Evolutionary conservation across 2,888 invertebrate genomes (phyloP), one percentile per base, ranked within the genome.

Genomic region (Heliconius ethilla): DNA sequence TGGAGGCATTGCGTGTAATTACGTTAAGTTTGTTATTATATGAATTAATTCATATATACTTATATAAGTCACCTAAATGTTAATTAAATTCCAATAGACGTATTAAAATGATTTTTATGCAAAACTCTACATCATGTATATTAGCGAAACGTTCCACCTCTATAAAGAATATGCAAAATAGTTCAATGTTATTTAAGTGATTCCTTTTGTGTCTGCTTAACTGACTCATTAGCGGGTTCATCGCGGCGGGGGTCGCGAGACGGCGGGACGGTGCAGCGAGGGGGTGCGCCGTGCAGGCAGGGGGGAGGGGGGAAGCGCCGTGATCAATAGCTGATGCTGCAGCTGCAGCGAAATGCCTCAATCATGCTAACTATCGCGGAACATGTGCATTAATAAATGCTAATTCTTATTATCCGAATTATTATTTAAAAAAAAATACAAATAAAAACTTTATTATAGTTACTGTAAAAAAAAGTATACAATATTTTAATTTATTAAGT

Each of bases 321-420:
- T 74, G 65, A 74, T 91, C 91, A 89, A 91, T 91, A 91, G 89
- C 86, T 82, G 81, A 83, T 90, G 89, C 90, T 90, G 89, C 90
- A 89, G 88, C 86, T 87, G 89, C 88, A 87, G 81, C 82, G 70
- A 66, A 40, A 45, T 22, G 65, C 37, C 27, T 73, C 51, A 66
- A 77, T 77, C 73, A 55, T 67, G n/a, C 73, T 75, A 51, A 75
- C 29, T 67, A 67, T 37, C 29, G 27, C 45, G 74, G 25, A 51
- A 78, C 33, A 66, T 27, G 63, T 59, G 59, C 37, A 75, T 70
- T 33, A 37, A 33, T 22, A 59, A 33, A 55, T 72, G 4, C n/a
- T 55, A 55, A 70, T 70, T 72, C n/a, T 33, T 55, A 15, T 40
- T 67, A 25, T 62, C 13, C 25, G 13, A 67, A 40, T 25, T 11